Evolutionary conservation across 2,888 invertebrate species (phyloP), one percentile per base, ranked within the genome.

Genomic region (Ennomos quercinarius): DNA sequence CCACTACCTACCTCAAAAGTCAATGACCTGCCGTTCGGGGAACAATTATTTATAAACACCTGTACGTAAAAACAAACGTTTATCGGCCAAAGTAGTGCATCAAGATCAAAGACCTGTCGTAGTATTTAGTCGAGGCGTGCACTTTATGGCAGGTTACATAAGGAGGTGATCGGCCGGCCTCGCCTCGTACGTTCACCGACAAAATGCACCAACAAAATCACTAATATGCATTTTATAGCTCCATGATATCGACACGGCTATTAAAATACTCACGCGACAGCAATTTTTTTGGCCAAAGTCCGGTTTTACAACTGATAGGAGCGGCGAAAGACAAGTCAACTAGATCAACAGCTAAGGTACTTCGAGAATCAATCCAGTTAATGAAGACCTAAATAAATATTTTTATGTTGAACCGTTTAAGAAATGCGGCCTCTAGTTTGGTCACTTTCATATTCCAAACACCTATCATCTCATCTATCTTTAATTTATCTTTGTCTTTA

Each of bases 101-200:
- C 72, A 72, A 81, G 82, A 82, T 86, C 83, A 84, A 83, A 83
- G 77, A 78, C 78, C 77, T 74, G 65, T 71, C 65, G 74, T 73
- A 72, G 68, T 72, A 74, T 78, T 79, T 79, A 75, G 71, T 68
- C 77, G 83, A 81, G 67, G 70, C 67, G 63, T 73, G 72, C 71
- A 76, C 53, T 75, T 75, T 75, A 76, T 72, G 75, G 74, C 68
- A 42, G 66, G 72, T 83, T 83, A 80, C 80, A 87, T 90, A 90
- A 89, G 83, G 78, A 85, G 91, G 89, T 91, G 86, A 89, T 84
- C 86, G 90, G 79, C 89, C 90, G 90, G 83, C 91, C 91, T 89
- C 89, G 89, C 62, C 70, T 76, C 80, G 83, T 73, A 80, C 87
- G 78, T 85, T 87, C 83, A 84, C 84, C 79, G 78, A 73, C 77